Conservation (phyloP, 2,888 invertebrate genomes). For the Synanthedon myopaeformis region DNA sequence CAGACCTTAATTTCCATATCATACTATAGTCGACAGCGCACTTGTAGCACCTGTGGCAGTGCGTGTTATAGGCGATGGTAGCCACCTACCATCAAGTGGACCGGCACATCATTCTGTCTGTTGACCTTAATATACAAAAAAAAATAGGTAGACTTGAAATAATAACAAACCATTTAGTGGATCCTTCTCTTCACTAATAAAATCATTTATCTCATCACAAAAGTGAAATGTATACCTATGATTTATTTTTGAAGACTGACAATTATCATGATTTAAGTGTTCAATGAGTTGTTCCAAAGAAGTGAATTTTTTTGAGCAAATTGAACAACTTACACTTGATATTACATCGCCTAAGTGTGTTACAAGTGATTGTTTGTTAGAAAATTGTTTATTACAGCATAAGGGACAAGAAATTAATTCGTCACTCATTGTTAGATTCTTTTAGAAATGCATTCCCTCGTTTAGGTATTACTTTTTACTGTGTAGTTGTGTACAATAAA, state of each 20-base stretch:
- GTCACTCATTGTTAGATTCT: conserved; percentile 56
- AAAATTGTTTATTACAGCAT: conserved; percentile 74
- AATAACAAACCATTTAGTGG: too few relatives aligned
- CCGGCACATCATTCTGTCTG: too few relatives aligned
- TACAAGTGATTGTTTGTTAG: conserved; percentile 64
- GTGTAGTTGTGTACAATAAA: neutral
- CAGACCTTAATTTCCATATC: too few relatives aligned
- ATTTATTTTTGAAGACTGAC: conserved; percentile 13
- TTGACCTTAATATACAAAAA: too few relatives aligned
- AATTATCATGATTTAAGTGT: conserved; percentile 63
- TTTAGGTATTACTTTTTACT: conserved; percentile 4
- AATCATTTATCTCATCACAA: too few relatives aligned
- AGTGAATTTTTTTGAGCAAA: conserved; percentile 62
- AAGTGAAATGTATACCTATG: neutral
- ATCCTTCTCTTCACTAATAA: too few relatives aligned
- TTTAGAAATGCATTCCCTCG: conserved; percentile 8
- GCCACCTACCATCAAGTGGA: too few relatives aligned
- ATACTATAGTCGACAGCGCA: too few relatives aligned
- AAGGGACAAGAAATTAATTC: conserved; percentile 68
- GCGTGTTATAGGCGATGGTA: too few relatives aligned
- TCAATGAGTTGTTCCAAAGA: conserved; percentile 67
- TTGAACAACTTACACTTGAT: conserved; percentile 70
- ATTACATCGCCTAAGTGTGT: conserved; percentile 60
- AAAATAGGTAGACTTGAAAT: too few relatives aligned
- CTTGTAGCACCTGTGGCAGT: too few relatives aligned